These are phyloP conservation scores for Sander lucioperca DNA, from an alignment of 2,113 vertebrate species.

Conservation along the genomic window DNA sequence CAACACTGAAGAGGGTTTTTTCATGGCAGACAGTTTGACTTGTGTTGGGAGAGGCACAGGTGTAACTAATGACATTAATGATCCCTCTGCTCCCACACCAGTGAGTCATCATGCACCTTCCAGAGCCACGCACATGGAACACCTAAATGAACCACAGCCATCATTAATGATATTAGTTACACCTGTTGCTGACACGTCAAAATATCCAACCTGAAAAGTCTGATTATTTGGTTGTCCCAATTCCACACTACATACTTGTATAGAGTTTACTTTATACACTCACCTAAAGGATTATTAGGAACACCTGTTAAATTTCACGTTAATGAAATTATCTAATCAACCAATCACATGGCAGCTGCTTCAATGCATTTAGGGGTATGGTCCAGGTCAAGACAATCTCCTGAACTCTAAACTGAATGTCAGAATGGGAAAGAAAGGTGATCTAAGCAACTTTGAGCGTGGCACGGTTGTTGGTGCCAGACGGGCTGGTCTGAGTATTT, in stretches of 20 bases:
- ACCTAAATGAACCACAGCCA: background rate
- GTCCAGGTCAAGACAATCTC: too few relatives aligned
- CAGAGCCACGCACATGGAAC: background rate
- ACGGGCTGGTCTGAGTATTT: too few relatives aligned
- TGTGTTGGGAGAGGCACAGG: constrained; percentile 6
- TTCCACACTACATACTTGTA: background rate
- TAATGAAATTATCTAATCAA: too few relatives aligned
- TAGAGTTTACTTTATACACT: too few relatives aligned
- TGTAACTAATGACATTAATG: constrained; percentile 50
- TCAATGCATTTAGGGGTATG: too few relatives aligned
- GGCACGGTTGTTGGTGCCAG: too few relatives aligned
- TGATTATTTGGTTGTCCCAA: background rate
- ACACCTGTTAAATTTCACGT: too few relatives aligned
- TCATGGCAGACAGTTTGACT: background rate
- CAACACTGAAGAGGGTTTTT: background rate
- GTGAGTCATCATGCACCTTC: constrained; percentile 31
- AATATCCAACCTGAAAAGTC: background rate
- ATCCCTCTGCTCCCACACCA: constrained; percentile 25
- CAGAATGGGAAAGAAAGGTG: too few relatives aligned
- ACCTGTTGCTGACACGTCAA: constrained; percentile 7
- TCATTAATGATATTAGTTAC: background rate
- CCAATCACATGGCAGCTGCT: too few relatives aligned
- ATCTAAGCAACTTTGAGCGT: too few relatives aligned
- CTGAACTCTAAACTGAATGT: too few relatives aligned
- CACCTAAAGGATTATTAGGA: too few relatives aligned